A percentile compares a stretch with the other conserved stretches of the same genome.
phyloP scores from a whole-genome alignment of 1,140 invertebrate species.

The Orchesella cincta region DNA sequence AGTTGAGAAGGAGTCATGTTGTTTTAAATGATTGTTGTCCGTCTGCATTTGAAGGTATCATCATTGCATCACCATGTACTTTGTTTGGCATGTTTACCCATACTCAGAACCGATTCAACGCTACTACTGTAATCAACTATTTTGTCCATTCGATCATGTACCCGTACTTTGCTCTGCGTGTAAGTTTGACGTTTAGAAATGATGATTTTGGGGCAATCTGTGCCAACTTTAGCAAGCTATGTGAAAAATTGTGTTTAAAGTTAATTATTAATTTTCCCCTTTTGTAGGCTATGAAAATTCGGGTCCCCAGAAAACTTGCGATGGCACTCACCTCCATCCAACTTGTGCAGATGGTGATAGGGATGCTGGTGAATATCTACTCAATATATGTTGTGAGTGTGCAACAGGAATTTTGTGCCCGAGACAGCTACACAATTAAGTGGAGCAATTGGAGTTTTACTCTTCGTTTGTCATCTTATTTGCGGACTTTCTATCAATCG shows the following conservation, averaged over 20 bases:
- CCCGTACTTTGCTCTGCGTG: slow-evolving; percentile 31
- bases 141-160: slow-evolving; percentile 39
- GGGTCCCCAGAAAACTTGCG: slow-evolving; percentile 32
- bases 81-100: slow-evolving; percentile 34
- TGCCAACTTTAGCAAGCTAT: too few relatives aligned
- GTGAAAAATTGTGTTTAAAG: too few relatives aligned
- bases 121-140: slow-evolving; percentile 37
- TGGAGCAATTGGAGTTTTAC: slow-evolving; percentile 33
- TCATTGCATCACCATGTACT: slow-evolving; percentile 33
- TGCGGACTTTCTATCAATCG: slow-evolving; percentile 35
- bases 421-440: slow-evolving; percentile 31
- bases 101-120: slow-evolving; percentile 35
- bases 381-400: slow-evolving; percentile 22
- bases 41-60: too few relatives aligned
- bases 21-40: too few relatives aligned
- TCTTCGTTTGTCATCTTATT: slow-evolving; percentile 36
- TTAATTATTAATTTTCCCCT: background rate
- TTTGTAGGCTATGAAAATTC: slow-evolving; percentile 24
- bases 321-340: slow-evolving; percentile 30
- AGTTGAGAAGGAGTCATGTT: too few relatives aligned
- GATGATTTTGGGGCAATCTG: too few relatives aligned
- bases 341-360: slow-evolving; percentile 36
- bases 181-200: too few relatives aligned
- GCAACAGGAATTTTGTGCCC: slow-evolving; percentile 27
- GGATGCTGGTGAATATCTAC: slow-evolving; percentile 34